Evolutionary conservation across 2,888 invertebrate species (phyloP).

Genomic region (Brenthis ino): DNA sequence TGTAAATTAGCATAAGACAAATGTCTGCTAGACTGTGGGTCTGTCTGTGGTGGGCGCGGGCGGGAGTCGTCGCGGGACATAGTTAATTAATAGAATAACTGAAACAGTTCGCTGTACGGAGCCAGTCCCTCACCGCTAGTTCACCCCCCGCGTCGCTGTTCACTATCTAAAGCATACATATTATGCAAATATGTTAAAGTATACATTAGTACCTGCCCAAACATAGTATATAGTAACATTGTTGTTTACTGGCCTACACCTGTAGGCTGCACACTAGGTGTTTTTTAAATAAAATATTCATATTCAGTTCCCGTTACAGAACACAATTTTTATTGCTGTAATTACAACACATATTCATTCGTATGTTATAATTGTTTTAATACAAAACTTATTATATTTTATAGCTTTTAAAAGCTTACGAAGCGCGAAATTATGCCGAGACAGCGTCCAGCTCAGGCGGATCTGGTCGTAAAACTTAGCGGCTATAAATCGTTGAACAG

Average conservation of each 20-base stretch:
- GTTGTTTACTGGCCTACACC: background rate
- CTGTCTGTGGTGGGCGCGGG: constrained; percentile 8
- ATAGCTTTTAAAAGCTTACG: background rate
- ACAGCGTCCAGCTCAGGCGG: background rate
- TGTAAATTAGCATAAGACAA: constrained; percentile 22
- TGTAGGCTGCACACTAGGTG: too few species aligned
- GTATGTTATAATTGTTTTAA: background rate
- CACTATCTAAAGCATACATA: constrained; percentile 13
- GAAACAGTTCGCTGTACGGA: constrained; percentile 45
- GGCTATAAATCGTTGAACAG: background rate
- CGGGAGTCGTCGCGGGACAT: constrained; percentile 44
- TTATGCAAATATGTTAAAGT: constrained; percentile 4
- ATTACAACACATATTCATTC: background rate
- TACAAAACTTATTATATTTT: background rate
- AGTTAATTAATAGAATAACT: constrained; percentile 80
- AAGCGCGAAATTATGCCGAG: background rate
- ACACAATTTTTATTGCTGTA: background rate
- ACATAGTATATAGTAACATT: background rate
- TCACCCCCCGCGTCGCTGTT: constrained; percentile 18
- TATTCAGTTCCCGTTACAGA: too few species aligned
- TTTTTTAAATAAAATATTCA: too few species aligned
- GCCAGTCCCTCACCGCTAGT: constrained; percentile 42
- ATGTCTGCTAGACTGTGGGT: constrained; percentile 23
- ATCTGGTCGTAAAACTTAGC: background rate
- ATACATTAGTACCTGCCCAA: background rate